Base-by-base conservation (phyloP, 1,140 invertebrate genomes). In the Linepithema humile region DNA sequence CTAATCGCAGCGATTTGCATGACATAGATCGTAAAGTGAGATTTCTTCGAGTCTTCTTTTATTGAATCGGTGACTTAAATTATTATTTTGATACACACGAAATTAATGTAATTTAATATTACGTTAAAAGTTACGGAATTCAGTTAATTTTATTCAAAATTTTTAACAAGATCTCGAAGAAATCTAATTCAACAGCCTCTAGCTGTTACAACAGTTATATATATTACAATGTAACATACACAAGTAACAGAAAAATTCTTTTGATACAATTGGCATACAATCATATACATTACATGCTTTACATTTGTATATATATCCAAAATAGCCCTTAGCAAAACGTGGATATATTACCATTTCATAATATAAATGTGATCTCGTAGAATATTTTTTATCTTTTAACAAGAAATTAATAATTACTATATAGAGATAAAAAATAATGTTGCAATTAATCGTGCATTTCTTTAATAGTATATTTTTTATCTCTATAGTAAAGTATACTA, bases 1-100 rank as follows among this genome's bases (percentile, higher is more conserved):
- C 38, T 86, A 55, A 64, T 67, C 35, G 38, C 65, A 59, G 70
- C 60, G 73, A 84, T 84, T 80, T 83, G 82, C 86, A 88, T 88
- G 85, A 23, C n/a, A 17, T 84, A 88, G 73, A 1, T 10, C 48
- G 48, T 74, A 26, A 38, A 26, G 12, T 35, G 10, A 23, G 26
- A 38, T 75, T 62, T 74, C 60, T 84, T 87, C 53, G n/a, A 87
- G 10, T 43, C 38, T 26, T 0, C 26, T 43, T 10, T n/a, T 26
- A 26, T 55, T 10, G 26, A n/a, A 55, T 50, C 6, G 5, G 17
- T 15, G 29, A 64, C 4, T 29, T 26, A 20, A 15, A 20, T 17
- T 2, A 29, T 6, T 50, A 48, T 70, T 7, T 32, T 3, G 4
- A 23, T 23, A 1, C 10, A 1, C 17, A 23, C 29, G 12, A 55